Evolutionary conservation across 2,797 vertebrate genomes (phyloP), one percentile per base, ranked within the genome.

Genomic region (Carapus acus): DNA sequence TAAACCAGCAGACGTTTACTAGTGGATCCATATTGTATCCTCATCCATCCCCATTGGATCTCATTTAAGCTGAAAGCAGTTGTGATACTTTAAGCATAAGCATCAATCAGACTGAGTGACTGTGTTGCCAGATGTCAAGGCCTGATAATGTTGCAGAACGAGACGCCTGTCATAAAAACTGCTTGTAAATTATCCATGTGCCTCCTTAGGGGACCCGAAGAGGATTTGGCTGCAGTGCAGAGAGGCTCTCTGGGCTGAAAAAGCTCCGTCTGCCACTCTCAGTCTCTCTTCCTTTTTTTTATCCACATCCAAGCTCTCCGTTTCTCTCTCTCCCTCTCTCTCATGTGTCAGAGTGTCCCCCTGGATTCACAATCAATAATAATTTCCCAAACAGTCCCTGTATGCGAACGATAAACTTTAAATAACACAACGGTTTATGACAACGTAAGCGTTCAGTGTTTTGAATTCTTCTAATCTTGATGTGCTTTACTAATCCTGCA

Each of bases 221-320:
- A 62, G 51, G 59, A 43, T 64, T 62, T 73, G 71, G 66, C 69
- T 22, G 51, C 21, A 43, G 11, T 15, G 29, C 46, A 38, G 34
- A n/a, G 12, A 55, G 49, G 71, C 58, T 73, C 56, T 70, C n/a
- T 62, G 44, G 68, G 65, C 58, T 11, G 42, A 60, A 50, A 43
- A 14, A 9, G 1, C 69, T 49, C 71, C 59, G 73, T 71, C 71
- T 73, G 73, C 66, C 52, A 43, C 69, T 46, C 16, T 4, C 0
- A 16, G 54, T 37, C 66, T 20, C 44, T 9, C 49, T 18, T 22
- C 45, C 58, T 46, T 31, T 8, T 22, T 43, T 58, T 46, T 37
- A 33, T 15, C 29, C 15, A 18, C 9, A 54, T 9, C 40, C 22
- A 7, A 40, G 65, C 56, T 38, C 49, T 57, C 50, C 38, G 50